Base-by-base conservation (phyloP, 2,888 invertebrate species). In the Arge pagana region DNA sequence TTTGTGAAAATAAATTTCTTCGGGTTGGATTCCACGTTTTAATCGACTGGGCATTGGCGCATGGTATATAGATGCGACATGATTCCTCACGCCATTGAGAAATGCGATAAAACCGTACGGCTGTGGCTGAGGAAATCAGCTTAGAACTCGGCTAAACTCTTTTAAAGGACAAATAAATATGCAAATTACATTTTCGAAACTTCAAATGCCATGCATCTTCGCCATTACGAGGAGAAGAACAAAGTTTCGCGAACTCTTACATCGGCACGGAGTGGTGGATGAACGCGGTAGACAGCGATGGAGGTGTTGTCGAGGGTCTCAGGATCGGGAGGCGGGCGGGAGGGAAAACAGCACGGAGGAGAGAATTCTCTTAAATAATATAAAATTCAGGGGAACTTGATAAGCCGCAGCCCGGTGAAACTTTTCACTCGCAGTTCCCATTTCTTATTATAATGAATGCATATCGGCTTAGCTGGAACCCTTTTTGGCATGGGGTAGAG, bases 401-500 rank as follows among this genome's bases (percentile, higher is more conserved):
- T 74, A 75, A 75, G 75, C 68, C 64, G 62, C 61, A 62, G 62
- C 67, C 63, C 58, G 64, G 59, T 64, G 60, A 65, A 68, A 70
- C 65, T 68, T 68, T 67, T 68, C 64, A 67, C 66, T 67, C 59
- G 60, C 45, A 53, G 57, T 66, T 68, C 66, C 64, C 71, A 73
- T 74, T 72, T 70, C 72, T 74, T 72, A 71, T 72, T 74, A 69
- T 74, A 74, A 74, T 74, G 72, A 75, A 75, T 75, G 74, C 70
- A 74, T 74, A 75, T 75, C 73, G 73, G 75, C 74, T 75, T 75
- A 74, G 66, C 48, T 65, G 65, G 67, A 72, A 72, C 68, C 67
- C 68, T 72, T 70, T 71, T 65, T 57, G 59, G 58, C 59, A 52
- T 5, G 16, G 33, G 15, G 45, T 35, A 59, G 48, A 60, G 60